A percentile compares a stretch with the other conserved stretches of the same genome.
Conservation (phyloP, 1,140 invertebrate genomes). For the Zaprionus vittiger region DNA sequence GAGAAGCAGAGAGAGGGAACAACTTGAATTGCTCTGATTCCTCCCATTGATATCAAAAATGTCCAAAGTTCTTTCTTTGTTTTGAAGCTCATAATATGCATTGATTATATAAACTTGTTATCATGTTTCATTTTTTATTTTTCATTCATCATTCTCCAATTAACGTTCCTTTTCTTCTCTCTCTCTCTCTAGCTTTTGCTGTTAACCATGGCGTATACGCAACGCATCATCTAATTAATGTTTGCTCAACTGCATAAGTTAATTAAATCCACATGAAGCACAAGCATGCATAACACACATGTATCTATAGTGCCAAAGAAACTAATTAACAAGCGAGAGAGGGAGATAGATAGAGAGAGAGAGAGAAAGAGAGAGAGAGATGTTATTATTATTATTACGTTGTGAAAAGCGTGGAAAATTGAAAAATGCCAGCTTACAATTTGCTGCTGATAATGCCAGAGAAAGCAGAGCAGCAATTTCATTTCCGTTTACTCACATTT, state of each 20-base stretch:
- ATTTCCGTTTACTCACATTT: neutral
- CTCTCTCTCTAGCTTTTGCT: neutral
- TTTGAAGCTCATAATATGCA: neutral
- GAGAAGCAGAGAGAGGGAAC: no score
- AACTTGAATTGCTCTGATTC: no score
- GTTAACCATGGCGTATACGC: neutral
- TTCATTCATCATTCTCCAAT: neutral
- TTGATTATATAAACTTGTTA: neutral
- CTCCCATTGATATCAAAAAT: neutral
- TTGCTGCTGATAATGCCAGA: neutral
- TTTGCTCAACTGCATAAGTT: neutral
- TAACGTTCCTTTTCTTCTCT: no score
- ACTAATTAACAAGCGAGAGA: neutral
- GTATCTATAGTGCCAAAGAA: neutral
- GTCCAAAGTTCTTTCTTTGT: neutral
- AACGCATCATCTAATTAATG: neutral
- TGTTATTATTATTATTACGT: neutral
- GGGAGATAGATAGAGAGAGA: no score
- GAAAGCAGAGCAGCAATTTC: neutral
- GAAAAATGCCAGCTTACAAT: slow-evolving; percentile 1
- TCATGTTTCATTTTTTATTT: slow-evolving; percentile 13
- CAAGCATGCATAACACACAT: neutral
- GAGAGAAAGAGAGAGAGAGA: no score
- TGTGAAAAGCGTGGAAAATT: neutral
- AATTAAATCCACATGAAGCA: neutral